Evolutionary conservation across 2,113 vertebrate species (phyloP).

Genomic region (Psammodynastes pulverulentus): DNA sequence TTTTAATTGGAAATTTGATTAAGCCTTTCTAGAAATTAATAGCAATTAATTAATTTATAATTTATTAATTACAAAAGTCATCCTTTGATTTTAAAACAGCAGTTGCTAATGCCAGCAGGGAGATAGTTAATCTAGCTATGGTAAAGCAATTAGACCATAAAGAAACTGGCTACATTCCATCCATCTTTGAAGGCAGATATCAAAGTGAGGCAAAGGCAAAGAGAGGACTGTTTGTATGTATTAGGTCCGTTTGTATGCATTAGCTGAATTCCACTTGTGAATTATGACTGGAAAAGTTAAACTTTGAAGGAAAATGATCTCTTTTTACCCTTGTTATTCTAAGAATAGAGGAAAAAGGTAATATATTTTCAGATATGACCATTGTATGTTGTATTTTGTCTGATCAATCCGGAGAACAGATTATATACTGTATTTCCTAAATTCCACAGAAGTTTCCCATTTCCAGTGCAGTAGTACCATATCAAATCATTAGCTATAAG

Average conservation of each 20-base stretch:
- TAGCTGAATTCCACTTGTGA: background rate
- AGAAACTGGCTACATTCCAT: background rate
- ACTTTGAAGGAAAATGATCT: background rate
- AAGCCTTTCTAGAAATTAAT: background rate
- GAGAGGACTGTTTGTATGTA: background rate
- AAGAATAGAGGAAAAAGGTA: background rate
- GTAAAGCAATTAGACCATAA: background rate
- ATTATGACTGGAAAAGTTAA: background rate
- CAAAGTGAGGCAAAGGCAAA: background rate
- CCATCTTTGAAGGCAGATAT: background rate
- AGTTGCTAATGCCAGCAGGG: background rate
- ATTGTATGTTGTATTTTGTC: background rate
- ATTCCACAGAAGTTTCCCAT: background rate
- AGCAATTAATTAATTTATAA: no score
- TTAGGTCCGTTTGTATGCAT: background rate
- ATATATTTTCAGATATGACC: background rate
- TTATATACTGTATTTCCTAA: background rate
- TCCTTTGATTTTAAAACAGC: background rate
- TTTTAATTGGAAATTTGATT: background rate
- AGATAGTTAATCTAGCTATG: background rate
- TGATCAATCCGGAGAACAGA: background rate
- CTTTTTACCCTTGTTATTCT: background rate
- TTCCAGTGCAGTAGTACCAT: background rate
- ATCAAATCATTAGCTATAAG: background rate
- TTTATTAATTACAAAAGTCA: background rate